Evolutionary conservation across 1,140 invertebrate species (phyloP).

Genomic region (Aphelinus atriplicis): DNA sequence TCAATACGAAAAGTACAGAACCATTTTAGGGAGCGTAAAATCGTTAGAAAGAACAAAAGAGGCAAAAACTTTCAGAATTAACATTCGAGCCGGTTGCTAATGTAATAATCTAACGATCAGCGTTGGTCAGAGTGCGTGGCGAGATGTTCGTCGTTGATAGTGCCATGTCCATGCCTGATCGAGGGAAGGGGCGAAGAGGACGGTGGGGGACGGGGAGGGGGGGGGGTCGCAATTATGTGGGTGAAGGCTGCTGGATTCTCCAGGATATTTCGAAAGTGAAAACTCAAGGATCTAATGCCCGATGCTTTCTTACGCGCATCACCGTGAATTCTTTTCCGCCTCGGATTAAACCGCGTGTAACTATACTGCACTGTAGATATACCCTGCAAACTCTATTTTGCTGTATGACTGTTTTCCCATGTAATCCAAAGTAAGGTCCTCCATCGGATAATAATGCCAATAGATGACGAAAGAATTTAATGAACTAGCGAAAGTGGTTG

Average conservation of each 20-base stretch:
- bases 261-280: slow-evolving; percentile 65
- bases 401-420: too few relatives aligned
- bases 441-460: too few relatives aligned
- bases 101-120: slow-evolving; percentile 15
- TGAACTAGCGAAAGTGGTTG: too few relatives aligned
- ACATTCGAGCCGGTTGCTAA: not conserved
- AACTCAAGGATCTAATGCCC: slow-evolving; percentile 54
- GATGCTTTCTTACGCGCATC: slow-evolving; percentile 15
- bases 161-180: slow-evolving; percentile 42
- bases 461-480: too few relatives aligned
- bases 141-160: slow-evolving; percentile 29
- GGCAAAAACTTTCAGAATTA: not conserved
- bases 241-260: slow-evolving; percentile 62
- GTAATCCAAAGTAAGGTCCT: too few relatives aligned
- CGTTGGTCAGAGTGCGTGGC: not conserved
- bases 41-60: too few relatives aligned
- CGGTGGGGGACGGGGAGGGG: slow-evolving; percentile 5
- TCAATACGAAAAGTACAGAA: too few relatives aligned
- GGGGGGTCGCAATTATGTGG: slow-evolving; percentile 60
- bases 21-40: too few relatives aligned
- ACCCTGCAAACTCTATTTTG: too few relatives aligned
- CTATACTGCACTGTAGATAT: too few relatives aligned
- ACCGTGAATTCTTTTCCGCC: not conserved
- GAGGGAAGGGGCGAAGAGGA: slow-evolving; percentile 18
- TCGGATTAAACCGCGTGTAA: too few relatives aligned